These are phyloP conservation scores for Seira ritae DNA, from an alignment of 2,888 invertebrate species.

Conservation along the genomic window DNA sequence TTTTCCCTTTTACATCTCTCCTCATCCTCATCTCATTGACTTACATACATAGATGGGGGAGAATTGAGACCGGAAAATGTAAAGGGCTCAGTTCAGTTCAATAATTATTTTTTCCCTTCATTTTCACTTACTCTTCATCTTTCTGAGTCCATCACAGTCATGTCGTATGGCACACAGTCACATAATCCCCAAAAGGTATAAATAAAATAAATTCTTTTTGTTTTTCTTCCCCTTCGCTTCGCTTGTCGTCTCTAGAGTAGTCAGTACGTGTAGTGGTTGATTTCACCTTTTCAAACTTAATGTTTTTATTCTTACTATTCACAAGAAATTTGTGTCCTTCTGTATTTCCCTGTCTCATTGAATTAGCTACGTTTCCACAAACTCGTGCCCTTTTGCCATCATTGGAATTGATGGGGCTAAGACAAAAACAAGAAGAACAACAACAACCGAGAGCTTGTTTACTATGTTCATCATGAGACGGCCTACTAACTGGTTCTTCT, in stretches of 20 bases:
- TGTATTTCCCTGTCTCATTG: conserved; percentile 44
- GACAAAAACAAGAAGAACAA: too few relatives aligned
- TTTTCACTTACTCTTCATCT: conserved; percentile 4
- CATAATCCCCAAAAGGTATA: neutral
- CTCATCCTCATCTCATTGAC: neutral
- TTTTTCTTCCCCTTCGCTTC: too few relatives aligned
- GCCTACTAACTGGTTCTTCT: too few relatives aligned
- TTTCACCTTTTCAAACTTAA: neutral
- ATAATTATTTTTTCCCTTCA: neutral
- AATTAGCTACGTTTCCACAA: conserved; percentile 29
- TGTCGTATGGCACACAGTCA: neutral
- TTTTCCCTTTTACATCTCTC: neutral
- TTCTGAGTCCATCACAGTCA: neutral
- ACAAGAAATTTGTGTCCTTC: neutral
- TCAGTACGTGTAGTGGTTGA: neutral
- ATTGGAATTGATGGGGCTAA: conserved; percentile 32
- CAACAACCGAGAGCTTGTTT: too few relatives aligned
- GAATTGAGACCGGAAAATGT: neutral
- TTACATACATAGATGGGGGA: too few relatives aligned
- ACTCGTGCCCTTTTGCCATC: conserved; percentile 23
- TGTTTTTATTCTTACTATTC: too few relatives aligned
- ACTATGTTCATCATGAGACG: too few relatives aligned
- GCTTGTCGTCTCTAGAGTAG: too few relatives aligned
- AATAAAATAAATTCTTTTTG: conserved; percentile 1
- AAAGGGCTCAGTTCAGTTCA: neutral